Base-by-base conservation (phyloP, 1,140 invertebrate genomes). In the Probaryconus sp. region DNA sequence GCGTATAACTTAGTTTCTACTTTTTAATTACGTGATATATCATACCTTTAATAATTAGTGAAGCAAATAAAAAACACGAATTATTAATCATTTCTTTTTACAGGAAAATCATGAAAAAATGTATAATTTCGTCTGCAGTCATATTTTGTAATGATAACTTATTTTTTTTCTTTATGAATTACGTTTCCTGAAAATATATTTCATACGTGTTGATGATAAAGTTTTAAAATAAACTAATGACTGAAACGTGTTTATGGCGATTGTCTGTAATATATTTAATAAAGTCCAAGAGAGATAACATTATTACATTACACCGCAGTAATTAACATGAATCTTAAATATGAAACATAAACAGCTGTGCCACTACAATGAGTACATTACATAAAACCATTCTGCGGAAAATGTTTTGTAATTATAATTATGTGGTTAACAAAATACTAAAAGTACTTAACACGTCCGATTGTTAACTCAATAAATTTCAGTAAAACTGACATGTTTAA, bases 261-360 rank as follows among this genome's bases (percentile, higher is more conserved):
- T n/a, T 50, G 38, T 17, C 24, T 21, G 38, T 40, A 10, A 45
- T 50, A 43, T 64, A 43, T 53, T 55, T 38, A 20, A 10, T 9
- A n/a, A 30, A 7, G 10, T 30, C 47, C 30, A 55, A 43, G 55
- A 55, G 13, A 47, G 20, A 38, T 45, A 55, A 37, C 13, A 21
- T 38, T 26, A 16, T 38, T 37, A 43, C 16, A 47, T 47, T 55
- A 47, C 20, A 14, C 6, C 14, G 16, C 4, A 17, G 30, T 35
- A 64, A 64, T 61, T 61, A 61, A 42, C 10, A 42, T 21, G 37
- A 42, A 61, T 38, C 31, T 61, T 50, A 48, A 61, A 30, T 40
- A 40, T 30, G 43, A 60, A 48, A 38, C 43, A 48, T 38, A 38
- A 60, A 56, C 24, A 42, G 24, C n/a, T n/a, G 16, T 16, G 10